Evolutionary conservation across 2,797 vertebrate species (phyloP), one percentile per base, ranked within the genome.

Genomic region (Lemur catta): DNA sequence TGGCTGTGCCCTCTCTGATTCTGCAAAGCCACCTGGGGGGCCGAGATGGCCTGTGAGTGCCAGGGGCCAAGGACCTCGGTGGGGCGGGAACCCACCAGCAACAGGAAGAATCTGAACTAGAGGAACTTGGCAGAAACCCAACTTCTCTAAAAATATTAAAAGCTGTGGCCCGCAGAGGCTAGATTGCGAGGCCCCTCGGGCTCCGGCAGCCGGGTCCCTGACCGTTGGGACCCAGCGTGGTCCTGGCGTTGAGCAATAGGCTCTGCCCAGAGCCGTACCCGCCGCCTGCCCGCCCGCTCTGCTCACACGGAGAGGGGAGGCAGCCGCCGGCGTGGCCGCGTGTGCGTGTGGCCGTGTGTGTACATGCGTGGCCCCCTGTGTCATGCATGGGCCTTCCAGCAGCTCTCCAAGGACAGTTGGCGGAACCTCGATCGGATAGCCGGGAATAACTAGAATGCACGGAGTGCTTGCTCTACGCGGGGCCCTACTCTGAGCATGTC

Each of bases 101-200:
- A 99, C 99, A 99, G 99, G 99, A 99, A 99, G 99, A 99, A 98
- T 98, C 98, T 98, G 98, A 98, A 98, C 98, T 98, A 98, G 98
- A 98, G 99, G 98, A 99, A 99, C 98, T 99, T 98, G 97, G 98
- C 97, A 97, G 97, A 98, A 98, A 96, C 97, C 97, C 98, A 99
- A 99, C 99, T 99, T 99, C 99, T 99, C 98, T 98, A 98, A 99
- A 98, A 98, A 79, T 98, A 98, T 97, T 97, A 99, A 99, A 99
- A 99, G 98, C 99, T 98, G 63, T 0, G 96, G 96, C 96, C 97
- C 95, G 0, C 98, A 95, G 93, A 95, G 95, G 95, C 86, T 61
- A 69, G 30, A 26, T 90, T 92, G 96, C 96, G 78, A 79, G 82
- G 92, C 97, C 96, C 81, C 91, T 15, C 69, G 5, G 69, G 84